Percentiles rank a stretch among this genome's conserved stretches.
Evolutionary conservation across 1,140 invertebrate genomes (phyloP).

Genomic region (Portunus trituberculatus): DNA sequence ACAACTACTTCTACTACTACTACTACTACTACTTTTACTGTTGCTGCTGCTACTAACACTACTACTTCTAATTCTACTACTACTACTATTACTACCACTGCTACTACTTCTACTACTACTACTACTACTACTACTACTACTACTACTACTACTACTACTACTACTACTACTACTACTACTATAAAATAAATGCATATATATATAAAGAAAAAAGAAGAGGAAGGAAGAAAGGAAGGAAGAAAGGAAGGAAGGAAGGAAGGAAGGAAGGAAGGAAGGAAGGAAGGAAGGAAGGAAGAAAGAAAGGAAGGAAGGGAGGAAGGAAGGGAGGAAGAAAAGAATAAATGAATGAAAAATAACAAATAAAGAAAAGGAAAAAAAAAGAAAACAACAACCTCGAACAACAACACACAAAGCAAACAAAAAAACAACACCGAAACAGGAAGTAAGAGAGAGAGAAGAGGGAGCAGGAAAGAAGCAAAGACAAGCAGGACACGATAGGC

Average conservation of each 20-base stretch:
- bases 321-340: neutral
- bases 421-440: neutral
- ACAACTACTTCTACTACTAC: neutral
- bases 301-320: neutral
- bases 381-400: too few relatives aligned
- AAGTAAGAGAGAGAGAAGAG: neutral
- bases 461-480: neutral
- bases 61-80: slow-evolving; percentile 1
- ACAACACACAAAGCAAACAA: too few relatives aligned
- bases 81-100: neutral
- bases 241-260: neutral
- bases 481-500: neutral
- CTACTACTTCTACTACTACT: neutral
- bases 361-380: neutral
- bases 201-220: neutral
- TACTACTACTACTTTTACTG: slow-evolving; percentile 10
- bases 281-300: neutral
- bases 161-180: neutral
- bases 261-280: neutral
- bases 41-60: neutral
- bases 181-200: neutral
- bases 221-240: neutral
- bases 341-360: neutral
- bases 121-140: neutral
- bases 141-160: slow-evolving; percentile 9